These are phyloP conservation scores for Julus scandinavius DNA, from an alignment of 2,888 invertebrate species.

Conservation along the genomic window DNA sequence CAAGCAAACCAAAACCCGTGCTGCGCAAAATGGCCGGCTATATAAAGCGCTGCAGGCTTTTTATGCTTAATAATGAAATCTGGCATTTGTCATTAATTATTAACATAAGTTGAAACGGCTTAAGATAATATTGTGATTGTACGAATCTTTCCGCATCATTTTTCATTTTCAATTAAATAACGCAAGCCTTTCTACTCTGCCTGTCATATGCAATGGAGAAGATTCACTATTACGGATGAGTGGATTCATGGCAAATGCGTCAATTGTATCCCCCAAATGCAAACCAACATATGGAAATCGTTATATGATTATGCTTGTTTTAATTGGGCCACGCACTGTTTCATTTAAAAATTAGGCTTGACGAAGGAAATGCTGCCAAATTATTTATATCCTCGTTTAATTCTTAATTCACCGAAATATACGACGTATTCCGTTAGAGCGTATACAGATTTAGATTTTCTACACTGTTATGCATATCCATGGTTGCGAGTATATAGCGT, in stretches of 20 bases:
- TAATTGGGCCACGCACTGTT: slow-evolving; percentile 13
- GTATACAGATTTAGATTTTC: too few relatives aligned
- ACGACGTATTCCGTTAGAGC: too few relatives aligned
- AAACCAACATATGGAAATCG: not conserved
- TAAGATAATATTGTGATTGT: slow-evolving; percentile 7
- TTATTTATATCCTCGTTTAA: not conserved
- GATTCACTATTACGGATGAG: not conserved
- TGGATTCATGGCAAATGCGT: not conserved
- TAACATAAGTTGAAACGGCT: slow-evolving; percentile 20
- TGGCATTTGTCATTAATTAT: slow-evolving; percentile 25
- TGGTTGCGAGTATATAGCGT: too few relatives aligned
- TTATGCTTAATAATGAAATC: not conserved
- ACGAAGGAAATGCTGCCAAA: not conserved
- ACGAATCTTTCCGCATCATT: slow-evolving; percentile 16
- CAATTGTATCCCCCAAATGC: not conserved
- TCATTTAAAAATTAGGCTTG: not conserved
- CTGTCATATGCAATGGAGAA: not conserved
- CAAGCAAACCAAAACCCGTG: not conserved
- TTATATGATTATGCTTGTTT: not conserved
- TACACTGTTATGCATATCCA: too few relatives aligned
- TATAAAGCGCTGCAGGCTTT: not conserved
- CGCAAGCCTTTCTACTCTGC: not conserved
- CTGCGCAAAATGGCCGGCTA: not conserved
- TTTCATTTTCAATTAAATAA: slow-evolving; percentile 14
- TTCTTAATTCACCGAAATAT: not conserved